phyloP scores from a whole-genome alignment of 1,140 invertebrate species.

The Lordiphosa mommai region DNA sequence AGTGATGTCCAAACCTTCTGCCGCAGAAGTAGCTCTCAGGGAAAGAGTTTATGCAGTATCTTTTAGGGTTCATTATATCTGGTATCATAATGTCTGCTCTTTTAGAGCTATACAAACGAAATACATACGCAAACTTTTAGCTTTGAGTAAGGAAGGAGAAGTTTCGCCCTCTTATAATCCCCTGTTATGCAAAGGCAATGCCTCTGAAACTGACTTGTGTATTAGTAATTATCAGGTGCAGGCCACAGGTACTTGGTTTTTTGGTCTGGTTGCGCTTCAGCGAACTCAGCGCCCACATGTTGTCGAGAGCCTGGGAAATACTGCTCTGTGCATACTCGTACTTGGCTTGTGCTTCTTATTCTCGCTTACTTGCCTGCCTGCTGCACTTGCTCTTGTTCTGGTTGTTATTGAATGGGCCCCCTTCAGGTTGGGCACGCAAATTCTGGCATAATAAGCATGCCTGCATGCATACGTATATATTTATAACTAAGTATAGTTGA shows the following conservation, averaged over 20 bases:
- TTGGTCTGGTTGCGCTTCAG: constrained; percentile 63
- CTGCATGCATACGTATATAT: constrained; percentile 13
- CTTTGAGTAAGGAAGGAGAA: too few relatives aligned
- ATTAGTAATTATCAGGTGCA: constrained; percentile 32
- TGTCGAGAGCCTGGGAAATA: constrained; percentile 50
- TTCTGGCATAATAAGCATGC: constrained; percentile 44
- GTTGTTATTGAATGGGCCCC: constrained; percentile 36
- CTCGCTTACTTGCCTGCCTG: too few relatives aligned
- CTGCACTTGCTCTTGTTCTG: constrained; percentile 48
- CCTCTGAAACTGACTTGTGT: constrained; percentile 10
- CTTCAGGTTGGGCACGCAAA: constrained; percentile 58
- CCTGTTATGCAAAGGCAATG: not conserved
- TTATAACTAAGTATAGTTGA: constrained; percentile 50
- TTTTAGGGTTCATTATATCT: too few relatives aligned
- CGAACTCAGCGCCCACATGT: constrained; percentile 50
- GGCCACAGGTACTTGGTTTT: constrained; percentile 19
- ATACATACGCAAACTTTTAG: too few relatives aligned
- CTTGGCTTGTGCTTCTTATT: constrained; percentile 3
- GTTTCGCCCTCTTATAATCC: too few relatives aligned
- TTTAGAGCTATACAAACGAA: too few relatives aligned
- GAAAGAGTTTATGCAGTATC: too few relatives aligned
- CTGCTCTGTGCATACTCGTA: constrained; percentile 1
- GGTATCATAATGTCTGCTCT: too few relatives aligned
- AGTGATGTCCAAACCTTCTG: too few relatives aligned
- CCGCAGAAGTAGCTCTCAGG: too few relatives aligned